These are phyloP conservation scores for Microvelia longipes DNA, from an alignment of 1,140 invertebrate genomes.

Conservation along the genomic window DNA sequence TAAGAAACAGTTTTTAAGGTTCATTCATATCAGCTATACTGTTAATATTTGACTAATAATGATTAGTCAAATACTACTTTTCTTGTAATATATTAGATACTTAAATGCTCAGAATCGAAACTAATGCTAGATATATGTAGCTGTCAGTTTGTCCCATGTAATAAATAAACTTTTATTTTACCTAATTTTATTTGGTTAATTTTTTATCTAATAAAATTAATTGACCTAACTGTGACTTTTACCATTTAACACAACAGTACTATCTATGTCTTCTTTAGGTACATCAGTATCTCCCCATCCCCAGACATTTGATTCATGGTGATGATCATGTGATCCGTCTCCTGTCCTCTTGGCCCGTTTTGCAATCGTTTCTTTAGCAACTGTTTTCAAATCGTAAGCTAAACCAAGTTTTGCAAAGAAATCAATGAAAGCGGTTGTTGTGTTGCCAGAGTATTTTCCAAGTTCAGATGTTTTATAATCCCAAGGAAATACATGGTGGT, in stretches of 20 bases:
- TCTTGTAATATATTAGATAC: no score
- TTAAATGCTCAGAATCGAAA: no score
- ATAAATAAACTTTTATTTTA: no score
- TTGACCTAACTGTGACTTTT: not conserved
- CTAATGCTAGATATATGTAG: no score
- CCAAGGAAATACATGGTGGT: slow-evolving; percentile 81
- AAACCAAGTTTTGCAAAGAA: slow-evolving; percentile 40
- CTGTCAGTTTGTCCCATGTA: no score
- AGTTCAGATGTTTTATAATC: slow-evolving; percentile 56
- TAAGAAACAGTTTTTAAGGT: no score
- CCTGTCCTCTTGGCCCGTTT: slow-evolving; percentile 42
- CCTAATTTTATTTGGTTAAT: no score
- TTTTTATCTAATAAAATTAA: no score
- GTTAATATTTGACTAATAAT: no score
- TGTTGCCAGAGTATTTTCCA: slow-evolving; percentile 34
- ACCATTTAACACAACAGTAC: not conserved
- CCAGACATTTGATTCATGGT: slow-evolving; percentile 37
- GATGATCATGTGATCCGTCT: slow-evolving; percentile 37
- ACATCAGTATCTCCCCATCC: slow-evolving; percentile 32
- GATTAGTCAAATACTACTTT: no score
- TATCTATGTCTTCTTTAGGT: slow-evolving; percentile 21
- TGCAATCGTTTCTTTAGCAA: slow-evolving; percentile 36
- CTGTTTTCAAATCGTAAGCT: slow-evolving; percentile 44
- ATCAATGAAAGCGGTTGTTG: slow-evolving; percentile 35
- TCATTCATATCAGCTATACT: no score